These are phyloP conservation scores for Nymphalis c-album DNA, from an alignment of 2,888 invertebrate genomes.

Conservation along the genomic window DNA sequence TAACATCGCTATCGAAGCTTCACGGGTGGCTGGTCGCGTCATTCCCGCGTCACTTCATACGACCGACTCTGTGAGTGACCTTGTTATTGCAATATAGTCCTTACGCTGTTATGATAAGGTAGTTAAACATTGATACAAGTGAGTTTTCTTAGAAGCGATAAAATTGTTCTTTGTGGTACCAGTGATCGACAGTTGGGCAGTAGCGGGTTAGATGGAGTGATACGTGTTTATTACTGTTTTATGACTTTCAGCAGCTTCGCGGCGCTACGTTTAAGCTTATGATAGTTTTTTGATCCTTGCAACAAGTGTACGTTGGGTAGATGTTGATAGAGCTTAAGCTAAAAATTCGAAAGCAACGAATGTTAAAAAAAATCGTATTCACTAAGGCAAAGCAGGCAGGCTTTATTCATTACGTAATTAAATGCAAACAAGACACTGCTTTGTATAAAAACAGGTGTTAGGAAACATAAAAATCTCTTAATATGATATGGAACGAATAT, in stretches of 20 bases:
- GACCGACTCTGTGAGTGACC: constrained; percentile 8
- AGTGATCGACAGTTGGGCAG: constrained; percentile 15
- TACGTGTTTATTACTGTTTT: constrained; percentile 38
- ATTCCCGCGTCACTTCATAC: constrained; percentile 41
- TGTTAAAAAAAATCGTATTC: no score
- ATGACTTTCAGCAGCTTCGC: constrained; percentile 25
- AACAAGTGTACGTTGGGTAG: no score
- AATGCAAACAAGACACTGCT: no score
- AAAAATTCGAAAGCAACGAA: no score
- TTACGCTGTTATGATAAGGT: constrained; percentile 17
- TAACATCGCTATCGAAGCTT: constrained; percentile 51
- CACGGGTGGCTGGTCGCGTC: constrained; percentile 51
- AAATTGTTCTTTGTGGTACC: constrained; percentile 32
- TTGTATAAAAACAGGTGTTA: no score
- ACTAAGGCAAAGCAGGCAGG: no score
- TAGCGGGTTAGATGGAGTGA: constrained; percentile 37
- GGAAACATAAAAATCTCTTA: no score
- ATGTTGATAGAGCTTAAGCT: no score
- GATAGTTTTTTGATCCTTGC: not conserved
- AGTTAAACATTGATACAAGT: constrained; percentile 2
- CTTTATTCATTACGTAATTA: no score
- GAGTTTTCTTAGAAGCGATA: constrained; percentile 21
- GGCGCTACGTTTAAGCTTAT: not conserved
- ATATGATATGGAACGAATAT: no score
- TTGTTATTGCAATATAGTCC: constrained; percentile 16